These are phyloP conservation scores for Ornithoptera alexandrae DNA, from an alignment of 2,888 invertebrate genomes.

Conservation along the genomic window DNA sequence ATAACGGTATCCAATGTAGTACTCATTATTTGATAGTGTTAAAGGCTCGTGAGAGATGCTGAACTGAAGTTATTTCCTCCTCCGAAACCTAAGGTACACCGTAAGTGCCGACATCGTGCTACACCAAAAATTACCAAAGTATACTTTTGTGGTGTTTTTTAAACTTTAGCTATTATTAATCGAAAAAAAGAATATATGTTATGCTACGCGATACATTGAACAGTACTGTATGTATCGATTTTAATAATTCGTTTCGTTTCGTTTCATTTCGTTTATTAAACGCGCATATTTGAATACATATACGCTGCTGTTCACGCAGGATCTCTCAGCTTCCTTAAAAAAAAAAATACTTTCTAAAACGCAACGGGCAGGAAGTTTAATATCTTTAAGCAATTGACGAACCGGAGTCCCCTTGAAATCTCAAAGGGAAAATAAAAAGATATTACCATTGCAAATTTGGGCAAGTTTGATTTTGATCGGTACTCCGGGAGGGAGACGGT, in stretches of 20 bases:
- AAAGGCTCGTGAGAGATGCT: too few species aligned
- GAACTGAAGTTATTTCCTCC: too few species aligned
- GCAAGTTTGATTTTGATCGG: constrained; percentile 52
- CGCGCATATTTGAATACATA: neutral
- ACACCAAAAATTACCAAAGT: too few species aligned
- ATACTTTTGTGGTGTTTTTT: too few species aligned
- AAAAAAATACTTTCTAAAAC: constrained; percentile 20
- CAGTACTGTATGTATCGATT: too few species aligned
- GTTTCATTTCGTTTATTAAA: neutral
- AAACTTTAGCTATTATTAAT: too few species aligned
- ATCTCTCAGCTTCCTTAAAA: constrained; percentile 14
- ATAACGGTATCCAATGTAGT: too few species aligned
- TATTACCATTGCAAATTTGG: constrained; percentile 51
- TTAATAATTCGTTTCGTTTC: neutral
- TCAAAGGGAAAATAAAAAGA: constrained; percentile 62
- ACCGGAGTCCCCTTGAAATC: constrained; percentile 51
- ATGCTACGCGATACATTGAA: too few species aligned
- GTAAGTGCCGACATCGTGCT: too few species aligned
- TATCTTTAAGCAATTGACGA: constrained; percentile 53
- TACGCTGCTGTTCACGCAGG: neutral
- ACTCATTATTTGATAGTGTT: too few species aligned
- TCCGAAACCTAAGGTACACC: too few species aligned
- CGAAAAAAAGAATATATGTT: too few species aligned
- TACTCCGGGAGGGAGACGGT: constrained; percentile 49
- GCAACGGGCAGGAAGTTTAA: constrained; percentile 33